Evolutionary conservation across 2,113 vertebrate species (phyloP), one percentile per base, ranked within the genome.

Genomic region (Psettodes erumei): DNA sequence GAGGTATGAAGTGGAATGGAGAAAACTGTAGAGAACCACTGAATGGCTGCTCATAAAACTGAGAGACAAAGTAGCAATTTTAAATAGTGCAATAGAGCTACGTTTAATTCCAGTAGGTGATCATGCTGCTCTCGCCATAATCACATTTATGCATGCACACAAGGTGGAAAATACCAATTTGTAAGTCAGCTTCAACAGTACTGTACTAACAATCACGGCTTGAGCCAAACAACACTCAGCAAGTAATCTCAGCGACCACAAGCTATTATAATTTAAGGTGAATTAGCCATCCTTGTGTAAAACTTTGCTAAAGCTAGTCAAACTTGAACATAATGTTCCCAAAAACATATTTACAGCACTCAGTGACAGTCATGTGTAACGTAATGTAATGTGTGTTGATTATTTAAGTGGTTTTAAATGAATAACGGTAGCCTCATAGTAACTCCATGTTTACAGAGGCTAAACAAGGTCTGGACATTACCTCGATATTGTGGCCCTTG

Each of bases 391-490:
- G 65, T 83, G 27, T 48, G 35, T 15, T 62, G 50, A 53, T 87
- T 83, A 66, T 84, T 82, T 79, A 59, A 62, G 71, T 61, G 86
- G 79, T 91, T 90, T 91, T 85, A 89, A 81, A 87, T 90, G 79
- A 54, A 62, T 82, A 90, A 89, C 91, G 89, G 79, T 89, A 92
- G 56, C 62, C 60, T 72, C 78, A 47, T 79, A 83, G 70, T 86
- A 91, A 91, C 87, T 62, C 59, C 75, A 86, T 87, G 79, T 91
- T 93, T 91, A 77, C 86, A 89, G 93, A 90, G 88, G 86, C 76
- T 56, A 72, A 63, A 78, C 87, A 91, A 81, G 71, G 75, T 95
- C 94, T 96, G 95, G 94, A 94, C 92, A 94, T 88, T 92, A 93
- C 96, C 95, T 94, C 85, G 70, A 77, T 75, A 89, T 90, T 90